A percentile compares a stretch with the other conserved stretches of the same genome.
These are phyloP conservation scores for Pinna nobilis DNA, from an alignment of 1,140 invertebrate species.

Conservation along the genomic window DNA sequence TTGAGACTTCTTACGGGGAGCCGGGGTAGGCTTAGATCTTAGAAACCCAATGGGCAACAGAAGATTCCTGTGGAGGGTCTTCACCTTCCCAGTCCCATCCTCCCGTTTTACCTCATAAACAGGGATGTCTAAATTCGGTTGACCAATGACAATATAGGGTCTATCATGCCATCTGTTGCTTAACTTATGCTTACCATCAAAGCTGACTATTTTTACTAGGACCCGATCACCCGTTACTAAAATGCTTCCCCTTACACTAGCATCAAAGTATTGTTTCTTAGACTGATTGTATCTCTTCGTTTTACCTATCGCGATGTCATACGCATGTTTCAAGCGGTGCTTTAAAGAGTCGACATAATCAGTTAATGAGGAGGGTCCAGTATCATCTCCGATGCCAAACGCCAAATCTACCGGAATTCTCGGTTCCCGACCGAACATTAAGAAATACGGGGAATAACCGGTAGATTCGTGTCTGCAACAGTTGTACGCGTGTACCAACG, in stretches of 20 bases:
- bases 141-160: background rate
- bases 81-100: background rate
- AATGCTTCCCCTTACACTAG: background rate
- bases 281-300: background rate
- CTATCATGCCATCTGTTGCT: constrained; percentile 30
- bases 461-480: background rate
- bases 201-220: constrained; percentile 20
- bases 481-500: constrained; percentile 33
- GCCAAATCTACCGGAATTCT: constrained; percentile 11
- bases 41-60: background rate
- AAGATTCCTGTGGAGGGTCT: background rate
- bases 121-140: background rate
- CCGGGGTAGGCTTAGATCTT: too few relatives aligned
- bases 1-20: too few relatives aligned
- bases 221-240: constrained; percentile 37
- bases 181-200: constrained; percentile 37
- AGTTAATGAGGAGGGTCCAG: background rate
- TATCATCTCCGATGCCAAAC: background rate
- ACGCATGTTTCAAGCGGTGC: background rate
- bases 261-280: background rate
- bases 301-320: background rate
- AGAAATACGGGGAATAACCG: constrained; percentile 6
- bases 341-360: background rate
- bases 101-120: background rate
- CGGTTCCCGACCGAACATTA: constrained; percentile 36